Evolutionary conservation across 2,113 vertebrate genomes (phyloP).

Genomic region (Cyanoliseus patagonus): DNA sequence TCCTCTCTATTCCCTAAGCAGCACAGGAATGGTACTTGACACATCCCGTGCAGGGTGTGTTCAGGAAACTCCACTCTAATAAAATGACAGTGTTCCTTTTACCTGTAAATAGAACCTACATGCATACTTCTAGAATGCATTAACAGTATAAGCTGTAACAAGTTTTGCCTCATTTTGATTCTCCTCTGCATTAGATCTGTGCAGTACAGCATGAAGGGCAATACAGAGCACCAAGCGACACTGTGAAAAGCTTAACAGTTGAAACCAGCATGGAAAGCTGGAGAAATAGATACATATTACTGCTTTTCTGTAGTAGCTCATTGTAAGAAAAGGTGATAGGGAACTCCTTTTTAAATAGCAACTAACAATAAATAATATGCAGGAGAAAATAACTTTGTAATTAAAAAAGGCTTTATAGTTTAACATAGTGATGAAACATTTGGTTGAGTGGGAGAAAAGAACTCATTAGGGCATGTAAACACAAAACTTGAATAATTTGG

Average conservation of each 20-base stretch:
- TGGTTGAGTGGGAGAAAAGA: neutral
- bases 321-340: neutral
- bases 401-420: constrained; percentile 32
- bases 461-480: constrained; percentile 40
- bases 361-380: neutral
- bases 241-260: neutral
- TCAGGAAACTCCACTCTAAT: neutral
- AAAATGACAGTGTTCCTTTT: neutral
- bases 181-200: neutral
- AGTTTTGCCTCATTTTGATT: neutral
- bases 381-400: constrained; percentile 13
- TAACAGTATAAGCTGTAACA: neutral
- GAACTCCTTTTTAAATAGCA: neutral
- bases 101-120: neutral
- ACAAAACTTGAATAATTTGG: constrained; percentile 20
- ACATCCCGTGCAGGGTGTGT: neutral
- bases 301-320: neutral
- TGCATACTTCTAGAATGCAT: neutral
- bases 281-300: neutral
- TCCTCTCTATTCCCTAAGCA: neutral
- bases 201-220: neutral
- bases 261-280: neutral
- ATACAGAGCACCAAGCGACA: neutral
- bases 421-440: neutral
- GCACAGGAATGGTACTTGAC: neutral